Evolutionary conservation across 2,888 invertebrate species (phyloP).

Genomic region (Rhagium mordax): DNA sequence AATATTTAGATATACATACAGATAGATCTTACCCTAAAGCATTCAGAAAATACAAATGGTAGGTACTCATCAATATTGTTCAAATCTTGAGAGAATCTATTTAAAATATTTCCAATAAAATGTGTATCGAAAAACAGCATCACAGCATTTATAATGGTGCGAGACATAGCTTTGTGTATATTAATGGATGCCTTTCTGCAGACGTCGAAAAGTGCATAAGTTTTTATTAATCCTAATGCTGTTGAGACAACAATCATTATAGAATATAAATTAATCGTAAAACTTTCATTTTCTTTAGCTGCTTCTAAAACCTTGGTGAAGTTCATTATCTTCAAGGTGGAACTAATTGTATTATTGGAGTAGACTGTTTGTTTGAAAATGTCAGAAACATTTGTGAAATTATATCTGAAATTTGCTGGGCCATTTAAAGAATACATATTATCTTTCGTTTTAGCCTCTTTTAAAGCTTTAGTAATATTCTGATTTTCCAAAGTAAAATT

Average conservation of each 20-base stretch:
- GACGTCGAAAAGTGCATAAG: constrained; percentile 79
- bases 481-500: neutral
- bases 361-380: neutral
- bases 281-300: constrained; percentile 37
- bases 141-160: constrained; percentile 55
- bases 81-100: constrained; percentile 62
- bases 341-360: neutral
- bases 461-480: neutral
- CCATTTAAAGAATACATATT: neutral
- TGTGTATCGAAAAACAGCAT: constrained; percentile 62
- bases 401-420: neutral
- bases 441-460: neutral
- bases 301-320: constrained; percentile 27
- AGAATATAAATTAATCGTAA: constrained; percentile 50
- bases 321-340: neutral
- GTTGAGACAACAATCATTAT: constrained; percentile 44
- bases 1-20: too few relatives aligned
- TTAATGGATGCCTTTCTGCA: constrained; percentile 78
- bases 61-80: constrained; percentile 59
- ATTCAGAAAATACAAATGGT: constrained; percentile 53
- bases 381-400: too few relatives aligned
- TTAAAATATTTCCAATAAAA: constrained; percentile 62
- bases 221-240: constrained; percentile 43
- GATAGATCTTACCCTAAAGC: constrained; percentile 54
- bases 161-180: constrained; percentile 58